These are phyloP conservation scores for Epinephelus fuscoguttatus DNA, from an alignment of 2,113 vertebrate species.

Conservation along the genomic window DNA sequence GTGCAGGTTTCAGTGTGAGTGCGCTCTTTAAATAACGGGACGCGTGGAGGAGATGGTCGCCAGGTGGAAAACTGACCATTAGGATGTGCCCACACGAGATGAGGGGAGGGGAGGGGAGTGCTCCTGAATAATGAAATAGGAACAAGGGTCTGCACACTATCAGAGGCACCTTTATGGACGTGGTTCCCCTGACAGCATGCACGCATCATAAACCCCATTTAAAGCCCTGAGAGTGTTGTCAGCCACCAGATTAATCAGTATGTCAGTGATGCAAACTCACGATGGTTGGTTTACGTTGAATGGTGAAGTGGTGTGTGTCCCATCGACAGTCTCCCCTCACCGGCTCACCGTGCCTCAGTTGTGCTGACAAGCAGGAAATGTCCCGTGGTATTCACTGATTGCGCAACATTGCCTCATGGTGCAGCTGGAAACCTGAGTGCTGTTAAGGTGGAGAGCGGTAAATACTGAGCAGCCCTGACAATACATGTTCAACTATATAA, in stretches of 20 bases:
- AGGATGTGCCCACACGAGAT: conserved; percentile 29
- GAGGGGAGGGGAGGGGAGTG: not conserved
- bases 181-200: not conserved
- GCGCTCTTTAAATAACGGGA: conserved; percentile 65
- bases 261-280: conserved; percentile 16
- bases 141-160: conserved; percentile 3
- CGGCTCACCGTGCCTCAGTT: conserved; percentile 18
- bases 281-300: not conserved
- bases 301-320: not conserved
- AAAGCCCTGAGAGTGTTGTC: not conserved
- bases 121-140: conserved; percentile 30
- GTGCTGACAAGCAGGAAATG: conserved; percentile 63
- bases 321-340: not conserved
- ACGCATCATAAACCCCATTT: not conserved
- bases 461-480: not conserved
- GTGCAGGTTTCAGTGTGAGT: not conserved
- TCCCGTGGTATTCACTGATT: conserved; percentile 28
- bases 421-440: conserved; percentile 3
- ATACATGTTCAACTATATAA: too few relatives aligned
- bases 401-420: conserved; percentile 76
- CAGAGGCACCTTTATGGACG: not conserved
- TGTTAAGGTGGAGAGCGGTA: conserved; percentile 1
- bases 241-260: not conserved
- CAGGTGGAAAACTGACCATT: conserved; percentile 67
- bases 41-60: conserved; percentile 45